Percentiles rank a stretch among this genome's conserved stretches.
Evolutionary conservation across 2,113 vertebrate species (phyloP).

Genomic region (Percina caprodes): DNA sequence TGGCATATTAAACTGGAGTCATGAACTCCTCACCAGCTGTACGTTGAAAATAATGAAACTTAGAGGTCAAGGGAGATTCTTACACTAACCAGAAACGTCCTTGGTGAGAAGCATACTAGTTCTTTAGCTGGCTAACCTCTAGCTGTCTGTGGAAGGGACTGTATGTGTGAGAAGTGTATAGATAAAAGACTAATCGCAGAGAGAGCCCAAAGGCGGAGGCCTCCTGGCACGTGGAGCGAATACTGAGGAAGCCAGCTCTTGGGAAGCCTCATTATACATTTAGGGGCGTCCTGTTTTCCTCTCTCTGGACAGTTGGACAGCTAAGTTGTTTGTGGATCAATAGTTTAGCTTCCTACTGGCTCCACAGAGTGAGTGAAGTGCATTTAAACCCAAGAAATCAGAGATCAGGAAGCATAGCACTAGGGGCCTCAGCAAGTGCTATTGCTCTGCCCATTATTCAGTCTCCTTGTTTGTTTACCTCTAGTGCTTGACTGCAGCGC

Average conservation of each 20-base stretch:
- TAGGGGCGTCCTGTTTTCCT: constrained; percentile 73
- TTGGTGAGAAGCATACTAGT: constrained; percentile 38
- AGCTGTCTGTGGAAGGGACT: constrained; percentile 31
- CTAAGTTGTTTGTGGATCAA: constrained; percentile 85
- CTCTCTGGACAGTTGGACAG: constrained; percentile 73
- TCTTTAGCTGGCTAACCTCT: constrained; percentile 44
- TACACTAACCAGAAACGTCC: constrained; percentile 46
- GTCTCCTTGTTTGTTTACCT: constrained; percentile 67
- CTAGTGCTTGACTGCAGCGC: constrained; percentile 18
- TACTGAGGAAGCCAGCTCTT: constrained; percentile 64
- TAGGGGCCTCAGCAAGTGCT: constrained; percentile 60
- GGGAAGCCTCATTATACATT: constrained; percentile 79
- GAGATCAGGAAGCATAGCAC: constrained; percentile 69
- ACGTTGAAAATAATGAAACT: constrained; percentile 32
- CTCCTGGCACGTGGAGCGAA: constrained; percentile 66
- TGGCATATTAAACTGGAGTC: constrained; percentile 18
- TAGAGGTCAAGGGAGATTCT: constrained; percentile 33
- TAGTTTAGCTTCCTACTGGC: constrained; percentile 79
- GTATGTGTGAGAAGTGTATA: constrained; percentile 46
- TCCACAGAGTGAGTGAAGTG: constrained; percentile 73
- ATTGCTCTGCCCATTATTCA: constrained; percentile 64
- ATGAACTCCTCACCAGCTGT: constrained; percentile 16
- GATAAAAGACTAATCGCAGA: constrained; percentile 42
- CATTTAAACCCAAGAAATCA: constrained; percentile 80
- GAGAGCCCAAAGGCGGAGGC: constrained; percentile 59